A percentile compares a stretch with the other conserved stretches of the same genome.
Conservation (phyloP, 2,797 vertebrate genomes). For the Bradypodion pumilum region DNA sequence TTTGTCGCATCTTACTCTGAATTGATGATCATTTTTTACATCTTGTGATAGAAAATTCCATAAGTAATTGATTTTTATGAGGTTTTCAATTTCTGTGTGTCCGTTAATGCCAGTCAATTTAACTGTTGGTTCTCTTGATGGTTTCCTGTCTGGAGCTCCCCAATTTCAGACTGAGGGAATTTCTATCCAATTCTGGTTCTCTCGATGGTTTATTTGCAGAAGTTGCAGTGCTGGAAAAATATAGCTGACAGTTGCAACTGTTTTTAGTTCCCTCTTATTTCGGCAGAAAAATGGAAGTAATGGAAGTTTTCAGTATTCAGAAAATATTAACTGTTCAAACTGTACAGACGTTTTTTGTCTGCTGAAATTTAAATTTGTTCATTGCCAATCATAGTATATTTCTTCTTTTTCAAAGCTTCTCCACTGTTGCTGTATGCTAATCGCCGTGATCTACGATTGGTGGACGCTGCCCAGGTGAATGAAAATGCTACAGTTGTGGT, state of each 20-base stretch:
- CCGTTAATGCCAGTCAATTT: background rate
- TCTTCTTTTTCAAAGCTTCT: conserved; percentile 73
- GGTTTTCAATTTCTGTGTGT: background rate
- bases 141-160: too few relatives aligned
- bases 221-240: background rate
- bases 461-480: conserved; percentile 85
- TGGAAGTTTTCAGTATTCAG: background rate
- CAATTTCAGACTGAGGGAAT: too few relatives aligned
- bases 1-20: background rate
- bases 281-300: background rate
- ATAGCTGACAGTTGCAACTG: background rate
- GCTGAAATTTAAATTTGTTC: accelerated
- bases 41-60: background rate
- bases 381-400: background rate
- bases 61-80: too few relatives aligned
- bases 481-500: conserved; percentile 92
- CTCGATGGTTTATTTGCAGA: background rate
- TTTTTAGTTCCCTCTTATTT: background rate
- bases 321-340: background rate
- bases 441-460: conserved; percentile 90
- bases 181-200: background rate
- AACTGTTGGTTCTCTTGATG: too few relatives aligned
- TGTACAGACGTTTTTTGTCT: background rate
- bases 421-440: conserved; percentile 95
- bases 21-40: background rate